Conservation (phyloP, 2,888 invertebrate genomes). For the Tiliacea aurago region DNA sequence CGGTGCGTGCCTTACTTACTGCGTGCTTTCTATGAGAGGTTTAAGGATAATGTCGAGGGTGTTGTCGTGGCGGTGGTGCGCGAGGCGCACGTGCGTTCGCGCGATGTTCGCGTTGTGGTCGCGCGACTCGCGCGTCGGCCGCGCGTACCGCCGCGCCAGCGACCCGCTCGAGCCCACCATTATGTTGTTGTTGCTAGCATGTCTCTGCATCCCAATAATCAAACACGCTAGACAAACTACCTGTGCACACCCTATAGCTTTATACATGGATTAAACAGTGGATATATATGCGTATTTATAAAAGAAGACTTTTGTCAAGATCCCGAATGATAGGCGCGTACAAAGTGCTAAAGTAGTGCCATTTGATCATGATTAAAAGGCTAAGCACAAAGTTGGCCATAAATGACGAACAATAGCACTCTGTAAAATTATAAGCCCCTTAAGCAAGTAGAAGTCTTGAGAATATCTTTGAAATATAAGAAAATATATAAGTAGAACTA, state of each 20-base stretch:
- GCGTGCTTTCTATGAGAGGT: slow-evolving; percentile 91
- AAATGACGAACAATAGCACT: slow-evolving; percentile 73
- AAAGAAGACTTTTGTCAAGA: slow-evolving; percentile 49
- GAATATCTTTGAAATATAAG: slow-evolving; percentile 62
- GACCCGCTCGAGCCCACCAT: slow-evolving; percentile 88
- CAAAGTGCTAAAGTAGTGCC: slow-evolving; percentile 74
- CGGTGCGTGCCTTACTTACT: slow-evolving; percentile 87
- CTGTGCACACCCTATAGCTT: slow-evolving; percentile 76
- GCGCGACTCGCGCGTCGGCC: slow-evolving; percentile 81
- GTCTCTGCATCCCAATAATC: slow-evolving; percentile 90
- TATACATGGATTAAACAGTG: slow-evolving; percentile 61
- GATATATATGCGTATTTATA: slow-evolving; percentile 55
- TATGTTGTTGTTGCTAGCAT: slow-evolving; percentile 91
- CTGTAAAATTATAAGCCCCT: slow-evolving; percentile 76
- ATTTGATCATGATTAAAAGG: slow-evolving; percentile 9
- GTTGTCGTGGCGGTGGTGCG: slow-evolving; percentile 87
- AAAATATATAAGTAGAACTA: slow-evolving; percentile 61
- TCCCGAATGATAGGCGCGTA: slow-evolving; percentile 66
- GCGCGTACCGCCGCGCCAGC: slow-evolving; percentile 87
- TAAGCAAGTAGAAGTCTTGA: slow-evolving; percentile 74
- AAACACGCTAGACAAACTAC: slow-evolving; percentile 86
- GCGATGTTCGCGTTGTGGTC: slow-evolving; percentile 86
- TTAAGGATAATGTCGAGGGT: slow-evolving; percentile 90
- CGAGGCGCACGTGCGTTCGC: slow-evolving; percentile 84
- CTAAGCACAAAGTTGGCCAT: slow-evolving; percentile 8